These are phyloP conservation scores for Danionella cerebrum DNA, from an alignment of 2,113 vertebrate species.

Conservation along the genomic window DNA sequence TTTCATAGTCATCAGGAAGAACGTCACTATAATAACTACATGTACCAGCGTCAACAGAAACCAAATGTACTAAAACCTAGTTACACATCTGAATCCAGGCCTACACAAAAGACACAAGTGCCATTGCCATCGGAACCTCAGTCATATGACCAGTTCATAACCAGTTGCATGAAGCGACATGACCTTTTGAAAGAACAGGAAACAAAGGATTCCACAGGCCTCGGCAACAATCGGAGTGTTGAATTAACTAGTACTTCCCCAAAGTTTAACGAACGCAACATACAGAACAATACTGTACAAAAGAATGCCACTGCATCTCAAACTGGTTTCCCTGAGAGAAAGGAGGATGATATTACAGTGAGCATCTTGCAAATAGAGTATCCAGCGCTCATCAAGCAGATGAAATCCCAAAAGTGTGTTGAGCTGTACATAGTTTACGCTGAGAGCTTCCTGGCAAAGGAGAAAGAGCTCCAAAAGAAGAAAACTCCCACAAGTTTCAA, in stretches of 20 bases:
- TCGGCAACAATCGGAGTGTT: neutral
- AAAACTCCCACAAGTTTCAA: neutral
- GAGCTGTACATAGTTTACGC: constrained; percentile 53
- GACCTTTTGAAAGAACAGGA: constrained; percentile 40
- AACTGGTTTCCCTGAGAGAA: neutral
- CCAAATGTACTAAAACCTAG: too few species aligned
- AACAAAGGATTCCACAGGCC: neutral
- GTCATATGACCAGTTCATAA: constrained; percentile 57
- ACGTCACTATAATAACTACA: constrained; percentile 62
- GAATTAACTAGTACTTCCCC: neutral
- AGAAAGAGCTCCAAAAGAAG: constrained; percentile 38
- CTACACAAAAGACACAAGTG: constrained; percentile 39
- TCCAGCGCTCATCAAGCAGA: constrained; percentile 57
- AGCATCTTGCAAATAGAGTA: constrained; percentile 63
- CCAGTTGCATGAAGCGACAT: constrained; percentile 52
- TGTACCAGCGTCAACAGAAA: constrained; percentile 56
- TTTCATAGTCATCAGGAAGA: constrained; percentile 55
- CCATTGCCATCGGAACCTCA: constrained; percentile 14
- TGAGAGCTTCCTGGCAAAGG: constrained; percentile 41
- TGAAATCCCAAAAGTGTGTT: constrained; percentile 53
- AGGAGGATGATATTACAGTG: constrained; percentile 36
- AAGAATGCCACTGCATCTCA: neutral
- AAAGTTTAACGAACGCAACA: neutral
- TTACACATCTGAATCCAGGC: constrained; percentile 41
- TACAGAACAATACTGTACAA: neutral